These are phyloP conservation scores for Natrix natrix DNA, from an alignment of 2,797 vertebrate genomes.

Conservation along the genomic window DNA sequence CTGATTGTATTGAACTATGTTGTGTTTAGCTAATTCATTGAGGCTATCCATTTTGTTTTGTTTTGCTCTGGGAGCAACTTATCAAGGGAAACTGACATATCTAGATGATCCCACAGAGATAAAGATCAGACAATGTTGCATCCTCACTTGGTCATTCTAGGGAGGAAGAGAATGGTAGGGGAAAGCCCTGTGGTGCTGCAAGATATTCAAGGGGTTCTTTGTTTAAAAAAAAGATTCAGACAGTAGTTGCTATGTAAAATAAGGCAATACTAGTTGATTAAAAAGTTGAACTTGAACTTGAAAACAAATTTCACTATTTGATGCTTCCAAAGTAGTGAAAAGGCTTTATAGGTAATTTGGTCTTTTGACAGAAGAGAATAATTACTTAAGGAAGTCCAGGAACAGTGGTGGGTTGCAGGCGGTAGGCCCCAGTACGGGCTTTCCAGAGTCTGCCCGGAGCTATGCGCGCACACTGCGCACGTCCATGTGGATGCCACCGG, in stretches of 20 bases:
- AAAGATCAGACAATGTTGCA: not conserved
- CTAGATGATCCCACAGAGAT: not conserved
- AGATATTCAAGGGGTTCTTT: not conserved
- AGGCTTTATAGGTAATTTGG: not conserved
- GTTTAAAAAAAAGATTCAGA: not conserved
- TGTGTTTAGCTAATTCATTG: not conserved
- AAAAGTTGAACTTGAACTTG: not conserved
- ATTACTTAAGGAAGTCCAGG: not conserved
- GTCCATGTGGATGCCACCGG: no score
- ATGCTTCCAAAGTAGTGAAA: not conserved
- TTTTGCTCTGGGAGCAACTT: not conserved
- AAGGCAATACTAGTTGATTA: not conserved
- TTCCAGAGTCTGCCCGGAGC: no score
- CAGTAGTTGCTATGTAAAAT: not conserved
- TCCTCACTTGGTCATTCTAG: not conserved
- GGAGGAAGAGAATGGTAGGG: not conserved
- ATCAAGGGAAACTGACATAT: not conserved
- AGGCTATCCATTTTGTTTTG: not conserved
- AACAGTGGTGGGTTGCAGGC: not conserved
- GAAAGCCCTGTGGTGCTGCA: not conserved
- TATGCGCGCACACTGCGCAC: no score
- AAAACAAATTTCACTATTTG: not conserved
- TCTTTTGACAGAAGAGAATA: not conserved
- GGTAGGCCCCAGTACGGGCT: no score
- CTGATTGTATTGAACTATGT: not conserved